Evolutionary conservation across 2,113 vertebrate species (phyloP).

Genomic region (Erythrocebus patas): DNA sequence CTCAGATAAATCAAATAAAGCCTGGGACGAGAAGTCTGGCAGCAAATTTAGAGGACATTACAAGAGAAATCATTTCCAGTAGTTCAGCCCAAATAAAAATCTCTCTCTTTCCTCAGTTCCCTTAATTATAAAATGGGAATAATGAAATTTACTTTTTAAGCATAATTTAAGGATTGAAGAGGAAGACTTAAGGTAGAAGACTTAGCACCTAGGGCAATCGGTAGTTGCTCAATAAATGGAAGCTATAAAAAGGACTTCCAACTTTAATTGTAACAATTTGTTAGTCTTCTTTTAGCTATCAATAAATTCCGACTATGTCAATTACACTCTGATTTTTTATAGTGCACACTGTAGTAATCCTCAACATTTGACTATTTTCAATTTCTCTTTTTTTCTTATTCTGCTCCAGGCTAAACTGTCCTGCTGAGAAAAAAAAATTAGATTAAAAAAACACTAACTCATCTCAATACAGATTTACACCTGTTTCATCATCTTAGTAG

Average conservation of each 20-base stretch:
- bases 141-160: not conserved
- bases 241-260: not conserved
- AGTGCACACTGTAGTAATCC: not conserved
- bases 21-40: not conserved
- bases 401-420: not conserved
- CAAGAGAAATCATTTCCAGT: not conserved
- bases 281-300: not conserved
- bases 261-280: not conserved
- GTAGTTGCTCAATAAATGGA: not conserved
- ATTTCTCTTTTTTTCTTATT: conserved; percentile 8
- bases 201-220: not conserved
- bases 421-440: not conserved
- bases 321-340: not conserved
- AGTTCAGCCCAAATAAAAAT: not conserved
- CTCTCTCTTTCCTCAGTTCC: not conserved
- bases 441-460: not conserved
- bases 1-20: not conserved
- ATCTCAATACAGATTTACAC: not conserved
- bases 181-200: not conserved
- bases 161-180: not conserved
- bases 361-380: not conserved
- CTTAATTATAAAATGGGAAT: not conserved
- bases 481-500: not conserved
- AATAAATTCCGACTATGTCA: not conserved
- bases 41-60: not conserved